Evolutionary conservation across 2,113 vertebrate species (phyloP), one percentile per base, ranked within the genome.

Genomic region (Oreochromis tanganicae): DNA sequence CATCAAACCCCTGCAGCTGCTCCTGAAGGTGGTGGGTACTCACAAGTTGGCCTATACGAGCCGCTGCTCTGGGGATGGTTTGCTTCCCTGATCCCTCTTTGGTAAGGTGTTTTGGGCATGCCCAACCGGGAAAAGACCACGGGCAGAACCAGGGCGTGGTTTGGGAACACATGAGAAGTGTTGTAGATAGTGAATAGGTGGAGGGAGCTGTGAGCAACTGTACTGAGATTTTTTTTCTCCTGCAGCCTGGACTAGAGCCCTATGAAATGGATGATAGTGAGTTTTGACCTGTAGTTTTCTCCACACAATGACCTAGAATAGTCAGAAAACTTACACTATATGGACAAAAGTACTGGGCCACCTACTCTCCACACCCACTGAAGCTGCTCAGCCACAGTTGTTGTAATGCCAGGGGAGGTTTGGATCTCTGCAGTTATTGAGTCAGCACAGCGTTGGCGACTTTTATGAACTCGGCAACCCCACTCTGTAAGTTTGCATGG

Each of bases 81-180:
- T 0, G 66, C 21, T 38, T 71, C 66, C 66, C 3, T 24, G 12
- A 10, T 46, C 41, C n/a, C 41, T 29, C 68, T 46, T 46, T 10
- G 66, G 21, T 46, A 21, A 7, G 38, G 38, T 71, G 66, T 2
- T 71, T 71, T 6, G 5, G 68, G 68, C 21, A 10, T 27, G 41
- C 2, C 41, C 41, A 4, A 17, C 14, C 17, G 68, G 41, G 21
- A 73, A 48, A 27, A 5, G 9, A 48, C 41, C 68, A 46, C 5
- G 0, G 0, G 13, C 21, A 14, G 38, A 46, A 27, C 13, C 14
- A 48, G 41, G 68, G 21, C 1, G 2, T 73, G 66, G 66, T 16
- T 24, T 14, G 66, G 4, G 66, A 16, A 41, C 7, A 1, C 66
- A 21, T 4, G 17, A 71, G 34, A 24, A 71, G n/a, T 14, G 63